These are phyloP conservation scores for Cephus pygmeus DNA, from an alignment of 2,888 invertebrate species.

Conservation along the genomic window DNA sequence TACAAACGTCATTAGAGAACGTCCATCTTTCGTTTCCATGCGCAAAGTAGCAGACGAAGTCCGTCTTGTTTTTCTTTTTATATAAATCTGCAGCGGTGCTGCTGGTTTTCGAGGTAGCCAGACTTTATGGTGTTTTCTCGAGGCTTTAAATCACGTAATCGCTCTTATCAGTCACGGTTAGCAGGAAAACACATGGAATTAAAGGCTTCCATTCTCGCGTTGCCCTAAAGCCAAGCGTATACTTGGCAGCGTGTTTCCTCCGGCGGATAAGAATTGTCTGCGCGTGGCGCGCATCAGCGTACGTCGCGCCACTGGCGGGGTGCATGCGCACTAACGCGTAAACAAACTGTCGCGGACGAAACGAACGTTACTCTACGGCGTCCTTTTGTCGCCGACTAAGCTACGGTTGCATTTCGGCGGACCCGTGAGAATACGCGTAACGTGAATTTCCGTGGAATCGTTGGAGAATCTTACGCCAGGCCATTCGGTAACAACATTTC, in stretches of 20 bases:
- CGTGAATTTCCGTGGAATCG: not conserved
- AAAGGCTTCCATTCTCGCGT: not conserved
- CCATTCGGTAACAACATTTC: not conserved
- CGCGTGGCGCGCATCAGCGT: not conserved
- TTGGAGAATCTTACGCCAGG: not conserved
- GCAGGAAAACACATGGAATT: not conserved
- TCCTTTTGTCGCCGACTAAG: not conserved
- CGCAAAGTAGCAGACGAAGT: not conserved
- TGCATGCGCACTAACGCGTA: not conserved
- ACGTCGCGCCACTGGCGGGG: not conserved
- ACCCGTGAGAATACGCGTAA: not conserved
- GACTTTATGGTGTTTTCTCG: not conserved
- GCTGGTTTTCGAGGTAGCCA: not conserved
- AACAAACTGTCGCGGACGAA: not conserved
- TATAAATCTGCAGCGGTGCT: not conserved
- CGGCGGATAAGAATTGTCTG: not conserved
- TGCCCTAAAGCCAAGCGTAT: not conserved
- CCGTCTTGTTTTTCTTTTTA: not conserved
- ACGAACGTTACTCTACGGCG: not conserved
- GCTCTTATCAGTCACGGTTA: not conserved
- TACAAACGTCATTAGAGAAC: not conserved
- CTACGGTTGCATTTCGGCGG: not conserved
- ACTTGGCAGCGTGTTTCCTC: not conserved
- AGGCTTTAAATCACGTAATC: not conserved
- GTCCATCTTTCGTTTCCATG: not conserved